Conservation (phyloP, 2,888 invertebrate genomes). For the Hermaeophaga mercurialis region DNA sequence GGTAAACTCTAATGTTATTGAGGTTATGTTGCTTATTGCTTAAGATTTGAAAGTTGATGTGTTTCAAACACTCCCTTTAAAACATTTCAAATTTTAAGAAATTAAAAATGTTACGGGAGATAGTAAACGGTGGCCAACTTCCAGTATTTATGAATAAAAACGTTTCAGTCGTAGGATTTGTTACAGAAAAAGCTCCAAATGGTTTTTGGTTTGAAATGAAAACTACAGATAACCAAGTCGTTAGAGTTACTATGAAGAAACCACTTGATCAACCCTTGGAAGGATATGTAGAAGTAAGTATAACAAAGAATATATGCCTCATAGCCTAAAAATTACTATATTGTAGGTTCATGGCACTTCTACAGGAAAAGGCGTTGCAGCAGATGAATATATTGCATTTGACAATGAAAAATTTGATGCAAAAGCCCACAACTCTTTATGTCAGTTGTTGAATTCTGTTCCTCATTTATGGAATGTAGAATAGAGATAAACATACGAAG, state of each 20-base stretch:
- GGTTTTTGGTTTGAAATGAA: constrained; percentile 49
- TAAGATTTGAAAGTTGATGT: too few relatives aligned
- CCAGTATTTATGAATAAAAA: constrained; percentile 46
- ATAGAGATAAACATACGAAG: too few relatives aligned
- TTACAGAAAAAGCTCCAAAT: constrained; percentile 47
- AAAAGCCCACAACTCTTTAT: constrained; percentile 44
- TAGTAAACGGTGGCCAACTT: constrained; percentile 52
- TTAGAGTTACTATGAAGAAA: constrained; percentile 49
- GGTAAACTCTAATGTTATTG: too few relatives aligned
- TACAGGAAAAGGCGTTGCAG: constrained; percentile 41
- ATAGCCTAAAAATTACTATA: too few relatives aligned
- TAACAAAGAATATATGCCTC: background rate
- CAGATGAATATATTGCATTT: constrained; percentile 44
- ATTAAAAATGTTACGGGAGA: constrained; percentile 45
- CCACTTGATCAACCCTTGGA: constrained; percentile 47
- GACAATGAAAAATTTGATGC: constrained; percentile 45
- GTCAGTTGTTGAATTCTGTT: constrained; percentile 44
- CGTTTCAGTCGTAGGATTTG: constrained; percentile 50
- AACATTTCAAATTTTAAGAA: too few relatives aligned
- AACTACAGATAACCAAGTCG: constrained; percentile 48
- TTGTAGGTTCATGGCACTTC: constrained; percentile 47
- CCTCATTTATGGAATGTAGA: constrained; percentile 43
- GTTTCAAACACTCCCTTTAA: too few relatives aligned
- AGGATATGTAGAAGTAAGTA: constrained; percentile 53
- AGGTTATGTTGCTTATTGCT: too few relatives aligned